phyloP scores from a whole-genome alignment of 2,797 vertebrate species.

The Darevskia mixta region DNA sequence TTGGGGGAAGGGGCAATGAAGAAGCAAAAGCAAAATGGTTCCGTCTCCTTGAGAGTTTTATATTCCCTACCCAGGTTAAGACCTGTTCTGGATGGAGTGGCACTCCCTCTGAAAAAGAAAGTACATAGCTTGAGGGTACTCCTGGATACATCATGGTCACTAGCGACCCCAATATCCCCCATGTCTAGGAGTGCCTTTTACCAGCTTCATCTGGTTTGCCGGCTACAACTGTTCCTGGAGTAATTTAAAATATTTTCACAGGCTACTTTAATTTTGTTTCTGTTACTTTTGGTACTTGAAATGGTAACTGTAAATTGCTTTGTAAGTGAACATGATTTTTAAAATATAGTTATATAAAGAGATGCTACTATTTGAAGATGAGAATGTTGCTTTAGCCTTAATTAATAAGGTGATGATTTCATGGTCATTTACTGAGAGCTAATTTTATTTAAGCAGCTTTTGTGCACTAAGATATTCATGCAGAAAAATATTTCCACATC shows the following conservation, averaged over 20 bases:
- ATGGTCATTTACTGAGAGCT: conserved; percentile 9
- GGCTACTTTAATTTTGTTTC: neutral
- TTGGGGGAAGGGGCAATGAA: no score
- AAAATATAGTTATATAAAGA: neutral
- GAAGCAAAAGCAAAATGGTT: no score
- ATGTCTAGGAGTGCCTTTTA: no score
- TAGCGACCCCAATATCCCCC: no score
- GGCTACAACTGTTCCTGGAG: no score
- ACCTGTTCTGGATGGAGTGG: no score
- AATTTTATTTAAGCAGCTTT: conserved; percentile 42
- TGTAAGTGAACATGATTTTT: neutral
- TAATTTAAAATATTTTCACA: neutral
- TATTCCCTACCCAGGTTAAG: no score
- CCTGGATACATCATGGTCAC: no score
- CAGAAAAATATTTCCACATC: conserved; percentile 58
- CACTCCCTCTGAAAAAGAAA: no score
- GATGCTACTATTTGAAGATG: neutral
- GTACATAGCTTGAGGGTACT: no score
- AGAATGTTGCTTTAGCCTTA: neutral
- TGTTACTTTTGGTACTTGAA: neutral
- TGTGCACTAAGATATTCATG: conserved; percentile 24
- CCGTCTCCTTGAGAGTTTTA: no score
- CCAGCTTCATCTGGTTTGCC: no score
- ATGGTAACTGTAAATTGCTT: neutral
- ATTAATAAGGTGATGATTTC: conserved; percentile 11